These are phyloP conservation scores for Scaptomyza hsui DNA, from an alignment of 1,140 invertebrate species.

Conservation along the genomic window DNA sequence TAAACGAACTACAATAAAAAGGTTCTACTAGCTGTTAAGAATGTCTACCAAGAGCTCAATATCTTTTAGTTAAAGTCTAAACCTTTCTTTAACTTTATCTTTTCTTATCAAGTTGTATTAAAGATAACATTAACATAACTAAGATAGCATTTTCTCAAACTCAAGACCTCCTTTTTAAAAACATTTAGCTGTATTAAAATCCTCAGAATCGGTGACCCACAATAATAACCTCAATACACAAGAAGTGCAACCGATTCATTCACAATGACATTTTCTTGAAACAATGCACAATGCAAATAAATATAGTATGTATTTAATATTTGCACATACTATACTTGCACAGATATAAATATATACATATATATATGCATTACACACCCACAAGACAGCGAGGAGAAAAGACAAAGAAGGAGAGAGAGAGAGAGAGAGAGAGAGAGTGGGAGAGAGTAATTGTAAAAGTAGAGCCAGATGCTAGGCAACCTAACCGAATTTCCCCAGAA, in stretches of 20 bases:
- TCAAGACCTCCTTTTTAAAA: no score
- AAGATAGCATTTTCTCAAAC: no score
- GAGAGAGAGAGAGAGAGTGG: no score
- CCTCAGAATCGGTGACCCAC: neutral
- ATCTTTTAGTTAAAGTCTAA: no score
- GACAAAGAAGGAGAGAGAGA: neutral
- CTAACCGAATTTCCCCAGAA: conserved; percentile 69
- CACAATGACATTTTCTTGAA: conserved; percentile 38
- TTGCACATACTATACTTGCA: conserved; percentile 5
- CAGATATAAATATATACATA: neutral
- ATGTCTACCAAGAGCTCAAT: no score
- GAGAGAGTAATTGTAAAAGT: neutral
- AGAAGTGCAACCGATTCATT: conserved; percentile 16
- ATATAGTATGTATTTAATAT: conserved; percentile 30
- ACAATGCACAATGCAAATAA: conserved; percentile 31
- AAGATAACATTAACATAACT: no score
- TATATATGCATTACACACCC: conserved; percentile 17
- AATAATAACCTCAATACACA: conserved; percentile 16
- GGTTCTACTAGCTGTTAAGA: no score
- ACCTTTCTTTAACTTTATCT: no score
- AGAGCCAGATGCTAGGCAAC: conserved; percentile 43
- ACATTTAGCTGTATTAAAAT: neutral
- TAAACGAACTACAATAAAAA: no score
- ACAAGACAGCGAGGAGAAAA: conserved; percentile 2
- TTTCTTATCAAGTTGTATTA: no score